phyloP scores from a whole-genome alignment of 1,140 invertebrate genomes.

The Drosophila oshimai region DNA sequence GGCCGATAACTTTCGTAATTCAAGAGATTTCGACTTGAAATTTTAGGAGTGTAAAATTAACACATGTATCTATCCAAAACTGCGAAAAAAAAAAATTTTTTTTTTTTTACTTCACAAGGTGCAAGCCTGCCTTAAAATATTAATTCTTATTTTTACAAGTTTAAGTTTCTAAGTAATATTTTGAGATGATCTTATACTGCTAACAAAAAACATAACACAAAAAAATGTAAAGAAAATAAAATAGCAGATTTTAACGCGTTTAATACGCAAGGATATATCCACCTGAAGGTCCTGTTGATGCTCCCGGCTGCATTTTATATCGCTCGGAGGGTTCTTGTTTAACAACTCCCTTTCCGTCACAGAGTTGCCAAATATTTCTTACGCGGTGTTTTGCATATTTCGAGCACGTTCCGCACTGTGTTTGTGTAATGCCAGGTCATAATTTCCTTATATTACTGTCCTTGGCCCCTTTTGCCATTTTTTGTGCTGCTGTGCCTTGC shows the following conservation, averaged over 20 bases:
- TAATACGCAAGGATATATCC: not conserved
- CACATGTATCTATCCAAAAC: no score
- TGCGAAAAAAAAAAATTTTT: no score
- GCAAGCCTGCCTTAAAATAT: no score
- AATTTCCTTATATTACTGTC: constrained; percentile 55
- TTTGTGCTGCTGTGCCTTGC: constrained; percentile 10
- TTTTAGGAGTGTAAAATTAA: no score
- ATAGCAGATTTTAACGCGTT: not conserved
- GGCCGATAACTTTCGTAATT: no score
- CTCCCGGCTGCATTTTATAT: not conserved
- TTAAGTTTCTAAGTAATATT: no score
- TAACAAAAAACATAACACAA: no score
- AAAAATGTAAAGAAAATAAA: not conserved
- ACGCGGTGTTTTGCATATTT: constrained; percentile 30
- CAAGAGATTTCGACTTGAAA: no score
- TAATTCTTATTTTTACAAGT: no score
- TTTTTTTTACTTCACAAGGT: no score
- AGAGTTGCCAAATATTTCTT: constrained; percentile 3
- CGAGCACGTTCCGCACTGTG: constrained; percentile 33
- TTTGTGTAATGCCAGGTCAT: constrained; percentile 39
- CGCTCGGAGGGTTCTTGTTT: not conserved
- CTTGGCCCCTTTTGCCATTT: constrained; percentile 22
- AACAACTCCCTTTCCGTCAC: constrained; percentile 8
- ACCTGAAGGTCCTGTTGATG: not conserved
- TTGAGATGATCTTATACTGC: no score